phyloP scores from a whole-genome alignment of 2,113 vertebrate species.

The Tursiops truncatus region DNA sequence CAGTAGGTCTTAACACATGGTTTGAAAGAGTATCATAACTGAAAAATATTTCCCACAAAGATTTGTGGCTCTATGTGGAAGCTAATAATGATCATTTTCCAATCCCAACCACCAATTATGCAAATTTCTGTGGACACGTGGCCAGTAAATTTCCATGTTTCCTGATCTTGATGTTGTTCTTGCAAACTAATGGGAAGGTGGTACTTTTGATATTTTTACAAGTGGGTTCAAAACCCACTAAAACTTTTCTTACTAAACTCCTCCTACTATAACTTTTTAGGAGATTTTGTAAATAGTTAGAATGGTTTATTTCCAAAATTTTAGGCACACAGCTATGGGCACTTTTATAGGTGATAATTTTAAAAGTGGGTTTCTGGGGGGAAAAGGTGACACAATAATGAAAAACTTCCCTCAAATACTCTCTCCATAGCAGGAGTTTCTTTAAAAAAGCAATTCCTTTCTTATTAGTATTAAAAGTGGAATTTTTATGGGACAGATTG shows the following conservation, averaged over 20 bases:
- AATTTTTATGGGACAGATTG: not conserved
- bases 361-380: not conserved
- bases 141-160: not conserved
- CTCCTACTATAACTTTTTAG: not conserved
- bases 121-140: not conserved
- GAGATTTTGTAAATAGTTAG: not conserved
- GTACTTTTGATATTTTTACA: not conserved
- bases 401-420: not conserved
- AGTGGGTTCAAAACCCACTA: not conserved
- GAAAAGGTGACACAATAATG: not conserved
- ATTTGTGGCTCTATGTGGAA: not conserved
- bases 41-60: not conserved
- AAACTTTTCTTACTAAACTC: not conserved
- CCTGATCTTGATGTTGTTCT: not conserved
- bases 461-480: not conserved
- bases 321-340: not conserved
- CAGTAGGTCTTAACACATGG: not conserved
- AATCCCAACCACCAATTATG: too few relatives aligned
- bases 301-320: not conserved
- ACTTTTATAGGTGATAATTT: not conserved
- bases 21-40: not conserved
- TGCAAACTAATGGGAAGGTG: not conserved
- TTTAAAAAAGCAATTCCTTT: not conserved
- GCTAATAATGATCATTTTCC: not conserved
- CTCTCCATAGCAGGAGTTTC: not conserved